Evolutionary conservation across 2,113 vertebrate species (phyloP).

Genomic region (Motacilla tschutschensis): DNA sequence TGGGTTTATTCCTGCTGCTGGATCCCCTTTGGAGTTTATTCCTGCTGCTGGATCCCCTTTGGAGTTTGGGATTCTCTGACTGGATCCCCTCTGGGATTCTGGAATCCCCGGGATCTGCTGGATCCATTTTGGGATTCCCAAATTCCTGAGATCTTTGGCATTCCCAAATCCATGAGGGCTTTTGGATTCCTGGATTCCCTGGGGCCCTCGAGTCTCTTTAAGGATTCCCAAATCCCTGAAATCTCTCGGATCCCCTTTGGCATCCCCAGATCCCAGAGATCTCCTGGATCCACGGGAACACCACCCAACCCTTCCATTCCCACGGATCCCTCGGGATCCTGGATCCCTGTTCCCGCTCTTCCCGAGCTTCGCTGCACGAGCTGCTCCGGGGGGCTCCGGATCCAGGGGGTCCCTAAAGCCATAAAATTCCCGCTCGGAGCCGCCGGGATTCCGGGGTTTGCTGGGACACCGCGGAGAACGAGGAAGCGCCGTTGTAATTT

Average conservation of each 20-base stretch:
- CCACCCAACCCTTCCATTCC: rapidly evolving
- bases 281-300: rapidly evolving
- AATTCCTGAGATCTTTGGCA: not conserved
- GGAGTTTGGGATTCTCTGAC: not conserved
- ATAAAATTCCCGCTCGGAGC: constrained; percentile 24
- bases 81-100: not conserved
- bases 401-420: constrained; percentile 13
- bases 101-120: not conserved
- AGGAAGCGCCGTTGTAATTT: constrained; percentile 24
- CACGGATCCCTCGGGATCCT: not conserved
- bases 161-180: not conserved
- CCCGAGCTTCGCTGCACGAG: constrained; percentile 15
- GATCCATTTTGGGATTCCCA: not conserved
- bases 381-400: not conserved
- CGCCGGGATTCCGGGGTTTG: constrained; percentile 17
- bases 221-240: too few species aligned
- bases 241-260: too few species aligned
- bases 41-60: not conserved
- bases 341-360: not conserved
- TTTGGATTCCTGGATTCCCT: too few species aligned
- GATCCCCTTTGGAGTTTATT: not conserved
- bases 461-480: not conserved
- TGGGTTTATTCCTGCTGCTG: not conserved
- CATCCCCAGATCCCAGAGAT: rapidly evolving
- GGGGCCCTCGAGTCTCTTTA: too few species aligned